Conservation (phyloP, 2,113 vertebrate species). For the Channa argus region DNA sequence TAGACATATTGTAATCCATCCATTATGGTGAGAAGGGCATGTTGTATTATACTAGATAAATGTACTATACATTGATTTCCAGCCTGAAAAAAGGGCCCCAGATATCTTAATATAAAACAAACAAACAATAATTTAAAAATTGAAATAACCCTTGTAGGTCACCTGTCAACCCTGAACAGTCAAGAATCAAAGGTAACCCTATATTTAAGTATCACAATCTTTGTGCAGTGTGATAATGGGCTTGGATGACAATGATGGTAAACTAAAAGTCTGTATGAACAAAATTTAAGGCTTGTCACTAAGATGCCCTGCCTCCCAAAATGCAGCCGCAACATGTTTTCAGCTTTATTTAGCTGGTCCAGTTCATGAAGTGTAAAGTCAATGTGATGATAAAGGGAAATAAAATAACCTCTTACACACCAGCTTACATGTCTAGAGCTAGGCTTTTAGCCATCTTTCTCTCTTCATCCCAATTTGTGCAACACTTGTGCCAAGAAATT, state of each 20-base stretch:
- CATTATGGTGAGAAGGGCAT: constrained; percentile 35
- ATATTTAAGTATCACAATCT: constrained; percentile 23
- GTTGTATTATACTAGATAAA: constrained; percentile 58
- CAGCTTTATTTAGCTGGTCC: constrained; percentile 65
- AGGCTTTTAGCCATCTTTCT: constrained; percentile 49
- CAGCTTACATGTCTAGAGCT: constrained; percentile 48
- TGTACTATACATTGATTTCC: constrained; percentile 49
- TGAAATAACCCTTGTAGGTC: too few relatives aligned
- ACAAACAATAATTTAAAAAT: neutral
- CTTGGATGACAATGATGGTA: constrained; percentile 23
- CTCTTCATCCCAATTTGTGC: constrained; percentile 60
- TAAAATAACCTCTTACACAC: constrained; percentile 50
- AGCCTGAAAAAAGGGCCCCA: constrained; percentile 45
- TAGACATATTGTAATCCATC: constrained; percentile 56
- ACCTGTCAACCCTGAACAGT: constrained; percentile 28
- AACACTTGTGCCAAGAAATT: constrained; percentile 66
- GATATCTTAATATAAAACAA: constrained; percentile 6
- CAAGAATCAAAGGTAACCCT: constrained; percentile 35
- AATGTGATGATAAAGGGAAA: constrained; percentile 25
- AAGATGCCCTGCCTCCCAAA: constrained; percentile 14
- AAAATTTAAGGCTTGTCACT: constrained; percentile 65
- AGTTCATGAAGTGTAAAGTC: constrained; percentile 56
- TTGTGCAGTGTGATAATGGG: constrained; percentile 53
- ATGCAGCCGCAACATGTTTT: constrained; percentile 54
- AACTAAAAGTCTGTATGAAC: constrained; percentile 46